These are phyloP conservation scores for Drosophila colorata DNA, from an alignment of 2,888 invertebrate genomes.

Conservation along the genomic window DNA sequence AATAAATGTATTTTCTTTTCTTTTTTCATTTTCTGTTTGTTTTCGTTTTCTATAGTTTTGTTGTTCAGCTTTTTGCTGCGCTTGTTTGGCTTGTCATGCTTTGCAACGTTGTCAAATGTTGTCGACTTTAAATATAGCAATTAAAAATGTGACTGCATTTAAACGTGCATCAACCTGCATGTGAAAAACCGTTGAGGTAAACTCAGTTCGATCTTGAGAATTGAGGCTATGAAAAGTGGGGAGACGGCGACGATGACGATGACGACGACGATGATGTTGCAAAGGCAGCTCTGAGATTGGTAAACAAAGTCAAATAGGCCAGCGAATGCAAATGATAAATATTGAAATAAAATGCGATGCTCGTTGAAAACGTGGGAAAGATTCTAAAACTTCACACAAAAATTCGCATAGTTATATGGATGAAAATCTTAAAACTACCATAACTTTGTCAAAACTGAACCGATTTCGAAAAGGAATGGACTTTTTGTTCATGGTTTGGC, in stretches of 20 bases:
- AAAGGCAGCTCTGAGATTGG: constrained; percentile 10
- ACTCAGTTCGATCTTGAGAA: constrained; percentile 37
- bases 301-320: constrained; percentile 11
- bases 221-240: constrained; percentile 24
- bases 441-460: not conserved
- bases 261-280: constrained; percentile 21
- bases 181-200: constrained; percentile 6
- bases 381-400: not conserved
- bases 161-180: constrained; percentile 72
- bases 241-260: not conserved
- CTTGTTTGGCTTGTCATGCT: constrained; percentile 55
- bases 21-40: constrained; percentile 15
- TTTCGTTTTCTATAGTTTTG: constrained; percentile 27
- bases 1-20: constrained; percentile 39
- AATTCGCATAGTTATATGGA: not conserved
- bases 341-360: not conserved
- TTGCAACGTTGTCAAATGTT: constrained; percentile 70
- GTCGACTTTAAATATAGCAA: constrained; percentile 76
- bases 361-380: not conserved
- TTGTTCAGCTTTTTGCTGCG: constrained; percentile 10
- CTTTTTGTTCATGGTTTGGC: too few relatives aligned
- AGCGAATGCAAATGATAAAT: constrained; percentile 1
- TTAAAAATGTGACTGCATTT: constrained; percentile 67
- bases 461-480: not conserved
- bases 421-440: not conserved